A percentile compares a stretch with the other conserved stretches of the same genome.
Conservation (phyloP, 2,888 invertebrate genomes). For the Cryptophagus acutangulus region DNA sequence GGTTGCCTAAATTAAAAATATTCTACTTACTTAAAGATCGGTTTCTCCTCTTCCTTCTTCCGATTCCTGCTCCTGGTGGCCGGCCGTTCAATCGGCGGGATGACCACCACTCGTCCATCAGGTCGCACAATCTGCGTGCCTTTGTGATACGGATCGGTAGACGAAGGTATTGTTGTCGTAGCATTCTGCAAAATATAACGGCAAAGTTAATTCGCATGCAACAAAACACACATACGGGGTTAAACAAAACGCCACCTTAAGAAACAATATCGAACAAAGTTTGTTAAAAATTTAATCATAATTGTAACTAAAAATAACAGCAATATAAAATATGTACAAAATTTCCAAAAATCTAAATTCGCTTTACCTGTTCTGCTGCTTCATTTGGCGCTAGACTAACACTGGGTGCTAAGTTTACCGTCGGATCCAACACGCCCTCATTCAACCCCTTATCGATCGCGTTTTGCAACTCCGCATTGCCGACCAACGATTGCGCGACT, state of each 20-base stretch:
- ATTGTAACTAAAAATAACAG: too few species aligned
- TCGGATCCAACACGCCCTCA: conserved; percentile 43
- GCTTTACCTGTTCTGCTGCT: conserved; percentile 10
- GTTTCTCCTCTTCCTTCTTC: conserved; percentile 26
- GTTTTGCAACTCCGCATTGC: conserved; percentile 63
- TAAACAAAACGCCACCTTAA: conserved; percentile 1
- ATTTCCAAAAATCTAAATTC: not conserved
- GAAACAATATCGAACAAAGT: not conserved
- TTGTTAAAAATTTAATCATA: too few species aligned
- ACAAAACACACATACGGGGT: not conserved
- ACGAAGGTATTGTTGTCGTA: not conserved
- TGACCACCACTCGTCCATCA: conserved; percentile 69
- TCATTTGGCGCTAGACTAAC: not conserved
- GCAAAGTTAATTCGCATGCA: not conserved
- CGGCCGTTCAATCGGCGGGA: conserved; percentile 79
- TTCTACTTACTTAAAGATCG: conserved; percentile 32
- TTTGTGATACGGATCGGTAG: conserved; percentile 19
- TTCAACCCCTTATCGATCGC: conserved; percentile 61
- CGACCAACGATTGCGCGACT: conserved; percentile 65
- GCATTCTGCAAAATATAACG: conserved; percentile 2
- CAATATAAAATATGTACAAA: not conserved
- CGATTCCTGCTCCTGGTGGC: conserved; percentile 70
- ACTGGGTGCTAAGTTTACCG: conserved; percentile 12
- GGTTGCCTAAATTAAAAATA: conserved; percentile 9
- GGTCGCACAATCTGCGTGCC: conserved; percentile 66